Percentiles rank a stretch among this genome's conserved stretches.
Conservation (phyloP, 2,113 vertebrate species). For the Calidris pugnax region DNA sequence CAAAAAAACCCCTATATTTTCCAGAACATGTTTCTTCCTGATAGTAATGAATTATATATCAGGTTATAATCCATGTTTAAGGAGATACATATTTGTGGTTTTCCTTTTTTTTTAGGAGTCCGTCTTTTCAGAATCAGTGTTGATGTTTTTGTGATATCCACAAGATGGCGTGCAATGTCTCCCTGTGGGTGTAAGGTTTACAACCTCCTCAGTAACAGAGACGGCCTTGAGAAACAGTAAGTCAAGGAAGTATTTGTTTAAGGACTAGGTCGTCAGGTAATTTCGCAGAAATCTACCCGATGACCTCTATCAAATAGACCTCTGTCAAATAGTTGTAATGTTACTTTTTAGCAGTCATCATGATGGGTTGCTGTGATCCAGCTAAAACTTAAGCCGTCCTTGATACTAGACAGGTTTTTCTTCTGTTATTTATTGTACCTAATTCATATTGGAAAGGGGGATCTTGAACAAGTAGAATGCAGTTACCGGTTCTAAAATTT, state of each 20-base stretch:
- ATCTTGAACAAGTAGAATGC: background rate
- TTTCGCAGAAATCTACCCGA: background rate
- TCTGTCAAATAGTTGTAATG: background rate
- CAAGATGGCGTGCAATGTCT: background rate
- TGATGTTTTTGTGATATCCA: background rate
- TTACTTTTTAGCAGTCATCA: background rate
- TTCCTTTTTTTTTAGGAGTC: accelerated
- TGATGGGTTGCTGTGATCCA: background rate
- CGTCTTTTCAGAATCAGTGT: background rate
- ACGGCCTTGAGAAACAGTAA: background rate
- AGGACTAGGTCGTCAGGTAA: background rate
- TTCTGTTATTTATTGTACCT: background rate
- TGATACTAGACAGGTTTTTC: background rate
- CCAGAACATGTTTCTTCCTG: background rate
- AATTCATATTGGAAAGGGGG: background rate
- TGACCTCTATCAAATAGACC: background rate
- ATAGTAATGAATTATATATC: background rate
- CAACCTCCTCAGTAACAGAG: background rate
- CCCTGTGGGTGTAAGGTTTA: background rate
- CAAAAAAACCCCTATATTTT: background rate
- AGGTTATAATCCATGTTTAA: background rate
- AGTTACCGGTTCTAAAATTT: background rate
- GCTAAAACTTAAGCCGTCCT: background rate
- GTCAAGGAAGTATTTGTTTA: background rate
- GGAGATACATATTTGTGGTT: background rate